Evolutionary conservation across 1,140 invertebrate species (phyloP).

Genomic region (Apis cerana): DNA sequence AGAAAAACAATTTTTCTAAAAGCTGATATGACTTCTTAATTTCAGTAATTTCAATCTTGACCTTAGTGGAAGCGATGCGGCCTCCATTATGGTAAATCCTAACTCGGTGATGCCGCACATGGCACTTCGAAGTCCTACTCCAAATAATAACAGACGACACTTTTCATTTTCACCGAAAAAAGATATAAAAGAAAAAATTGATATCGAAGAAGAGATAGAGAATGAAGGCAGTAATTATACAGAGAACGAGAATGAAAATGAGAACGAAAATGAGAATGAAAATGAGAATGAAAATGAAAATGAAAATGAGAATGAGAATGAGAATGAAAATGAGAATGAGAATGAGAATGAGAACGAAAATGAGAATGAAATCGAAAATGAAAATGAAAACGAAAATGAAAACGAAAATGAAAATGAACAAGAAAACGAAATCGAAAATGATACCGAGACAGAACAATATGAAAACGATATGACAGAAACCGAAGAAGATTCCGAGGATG

Average conservation of each 20-base stretch:
- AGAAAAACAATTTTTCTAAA: not conserved
- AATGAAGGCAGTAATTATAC: conserved; percentile 25
- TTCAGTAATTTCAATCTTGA: conserved; percentile 85
- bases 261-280: conserved; percentile 29
- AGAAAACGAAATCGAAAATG: conserved; percentile 60
- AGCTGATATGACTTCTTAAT: not conserved
- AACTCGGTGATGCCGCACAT: conserved; percentile 86
- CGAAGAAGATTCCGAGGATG: conserved; percentile 71
- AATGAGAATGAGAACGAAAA: conserved; percentile 55
- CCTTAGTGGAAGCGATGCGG: conserved; percentile 86
- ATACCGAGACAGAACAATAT: conserved; percentile 68
- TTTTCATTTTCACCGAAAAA: conserved; percentile 68
- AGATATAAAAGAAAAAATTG: conserved; percentile 52
- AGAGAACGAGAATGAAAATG: conserved; percentile 55
- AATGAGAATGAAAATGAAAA: conserved; percentile 56
- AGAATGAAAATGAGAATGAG: conserved; percentile 66
- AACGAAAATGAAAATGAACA: conserved; percentile 58
- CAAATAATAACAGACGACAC: conserved; percentile 55
- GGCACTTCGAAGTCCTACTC: conserved; percentile 81
- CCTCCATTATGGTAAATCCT: conserved; percentile 89
- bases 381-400: conserved; percentile 30
- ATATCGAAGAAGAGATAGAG: conserved; percentile 55
- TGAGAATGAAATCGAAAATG: conserved; percentile 50
- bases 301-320: conserved; percentile 50
- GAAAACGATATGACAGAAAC: conserved; percentile 73